These are phyloP conservation scores for Natator depressus DNA, from an alignment of 2,113 vertebrate species.

Conservation along the genomic window DNA sequence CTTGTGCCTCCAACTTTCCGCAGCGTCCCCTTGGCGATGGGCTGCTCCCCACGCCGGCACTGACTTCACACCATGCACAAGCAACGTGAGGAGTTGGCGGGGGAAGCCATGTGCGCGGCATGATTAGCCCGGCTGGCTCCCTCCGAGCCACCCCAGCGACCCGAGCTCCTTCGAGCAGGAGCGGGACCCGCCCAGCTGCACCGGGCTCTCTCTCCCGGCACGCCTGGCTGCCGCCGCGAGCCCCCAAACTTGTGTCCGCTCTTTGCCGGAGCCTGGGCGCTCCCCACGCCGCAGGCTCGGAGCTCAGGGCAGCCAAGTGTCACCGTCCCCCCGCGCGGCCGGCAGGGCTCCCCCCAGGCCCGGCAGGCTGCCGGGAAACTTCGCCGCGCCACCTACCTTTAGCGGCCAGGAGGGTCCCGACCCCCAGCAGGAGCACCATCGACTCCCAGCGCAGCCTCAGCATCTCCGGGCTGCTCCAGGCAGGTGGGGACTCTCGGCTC, in stretches of 20 bases:
- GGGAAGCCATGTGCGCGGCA: neutral
- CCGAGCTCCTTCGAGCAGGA: neutral
- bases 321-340: neutral
- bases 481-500: conserved; percentile 23
- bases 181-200: neutral
- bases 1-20: neutral
- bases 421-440: conserved; percentile 68
- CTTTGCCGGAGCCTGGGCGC: neutral
- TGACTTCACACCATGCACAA: too few relatives aligned
- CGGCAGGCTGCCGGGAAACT: conserved; percentile 38
- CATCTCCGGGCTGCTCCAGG: conserved; percentile 30
- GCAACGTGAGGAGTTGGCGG: too few relatives aligned
- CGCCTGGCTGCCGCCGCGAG: neutral
- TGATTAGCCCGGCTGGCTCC: neutral
- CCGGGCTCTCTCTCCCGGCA: neutral
- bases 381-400: conserved; percentile 71
- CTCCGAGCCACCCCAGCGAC: neutral
- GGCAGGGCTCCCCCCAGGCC: neutral
- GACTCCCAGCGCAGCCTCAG: conserved; percentile 49
- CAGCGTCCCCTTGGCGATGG: too few relatives aligned
- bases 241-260: neutral
- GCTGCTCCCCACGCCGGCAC: too few relatives aligned
- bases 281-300: neutral
- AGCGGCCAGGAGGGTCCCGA: conserved; percentile 75
- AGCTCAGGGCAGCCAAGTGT: conserved; percentile 6